Conservation (phyloP, 2,888 invertebrate genomes). For the Melanargia galathea region DNA sequence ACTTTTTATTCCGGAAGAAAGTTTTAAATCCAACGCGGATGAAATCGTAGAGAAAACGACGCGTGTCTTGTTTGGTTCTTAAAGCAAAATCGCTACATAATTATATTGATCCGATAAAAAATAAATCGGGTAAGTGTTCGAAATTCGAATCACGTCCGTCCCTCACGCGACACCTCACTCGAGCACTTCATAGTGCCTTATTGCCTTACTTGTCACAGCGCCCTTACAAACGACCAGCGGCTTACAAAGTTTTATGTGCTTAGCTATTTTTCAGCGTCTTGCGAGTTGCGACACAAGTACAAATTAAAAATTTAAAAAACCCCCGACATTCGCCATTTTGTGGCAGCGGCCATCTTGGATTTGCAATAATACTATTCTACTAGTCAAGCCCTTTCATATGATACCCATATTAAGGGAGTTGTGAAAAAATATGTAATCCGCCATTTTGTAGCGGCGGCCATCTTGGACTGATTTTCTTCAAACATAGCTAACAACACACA, state of each 20-base stretch:
- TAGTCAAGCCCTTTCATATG: no score
- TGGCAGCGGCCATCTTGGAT: no score
- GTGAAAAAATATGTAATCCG: no score
- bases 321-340: no score
- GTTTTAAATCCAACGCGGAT: no score
- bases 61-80: not conserved
- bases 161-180: slow-evolving; percentile 45
- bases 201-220: slow-evolving; percentile 55
- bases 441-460: no score
- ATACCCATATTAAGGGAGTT: no score
- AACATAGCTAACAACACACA: no score
- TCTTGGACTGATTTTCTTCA: no score
- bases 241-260: slow-evolving; percentile 30
- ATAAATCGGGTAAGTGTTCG: slow-evolving; percentile 27
- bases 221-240: slow-evolving; percentile 33
- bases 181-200: slow-evolving; percentile 46
- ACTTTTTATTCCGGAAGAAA: no score
- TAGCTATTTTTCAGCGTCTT: slow-evolving; percentile 3
- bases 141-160: slow-evolving; percentile 40
- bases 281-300: not conserved
- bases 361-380: no score
- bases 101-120: slow-evolving; percentile 36
- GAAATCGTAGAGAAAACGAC: not conserved
- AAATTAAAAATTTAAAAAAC: no score
- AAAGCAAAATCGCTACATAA: slow-evolving; percentile 24